These are phyloP conservation scores for Merops nubicus DNA, from an alignment of 2,113 vertebrate species.

Conservation along the genomic window DNA sequence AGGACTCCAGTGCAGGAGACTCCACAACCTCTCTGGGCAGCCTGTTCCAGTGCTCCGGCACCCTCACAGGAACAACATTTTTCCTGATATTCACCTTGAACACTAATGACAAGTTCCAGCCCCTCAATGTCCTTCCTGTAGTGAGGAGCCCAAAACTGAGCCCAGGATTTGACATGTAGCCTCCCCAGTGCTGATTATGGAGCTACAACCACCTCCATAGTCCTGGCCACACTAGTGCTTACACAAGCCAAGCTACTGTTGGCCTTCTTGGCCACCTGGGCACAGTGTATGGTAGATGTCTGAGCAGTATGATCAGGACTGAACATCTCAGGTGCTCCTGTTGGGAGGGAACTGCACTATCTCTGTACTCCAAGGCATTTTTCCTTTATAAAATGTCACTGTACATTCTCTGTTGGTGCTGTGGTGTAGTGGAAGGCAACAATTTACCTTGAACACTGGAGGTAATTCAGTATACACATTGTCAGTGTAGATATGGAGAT, in stretches of 20 bases:
- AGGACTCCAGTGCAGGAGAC: no score
- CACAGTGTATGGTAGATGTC: background rate
- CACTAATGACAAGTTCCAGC: no score
- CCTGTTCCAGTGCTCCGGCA: no score
- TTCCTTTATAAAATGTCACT: background rate
- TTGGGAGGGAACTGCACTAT: background rate
- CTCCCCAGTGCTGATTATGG: background rate
- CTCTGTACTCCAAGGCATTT: background rate
- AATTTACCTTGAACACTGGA: background rate
- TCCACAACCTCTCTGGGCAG: no score
- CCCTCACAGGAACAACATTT: no score
- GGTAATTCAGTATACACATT: background rate
- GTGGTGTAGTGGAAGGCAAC: background rate
- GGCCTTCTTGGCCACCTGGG: background rate
- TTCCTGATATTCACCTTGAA: no score
- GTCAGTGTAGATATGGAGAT: background rate
- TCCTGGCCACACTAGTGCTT: background rate
- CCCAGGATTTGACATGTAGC: background rate
- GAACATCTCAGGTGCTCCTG: background rate
- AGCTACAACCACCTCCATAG: background rate
- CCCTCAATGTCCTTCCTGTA: background rate
- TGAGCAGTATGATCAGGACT: background rate
- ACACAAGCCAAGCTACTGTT: background rate
- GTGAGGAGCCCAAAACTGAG: background rate
- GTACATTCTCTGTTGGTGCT: accelerated